Percentiles rank a stretch among this genome's conserved stretches.
Evolutionary conservation across 2,888 invertebrate species (phyloP).

Genomic region (Strigamia maritima): DNA sequence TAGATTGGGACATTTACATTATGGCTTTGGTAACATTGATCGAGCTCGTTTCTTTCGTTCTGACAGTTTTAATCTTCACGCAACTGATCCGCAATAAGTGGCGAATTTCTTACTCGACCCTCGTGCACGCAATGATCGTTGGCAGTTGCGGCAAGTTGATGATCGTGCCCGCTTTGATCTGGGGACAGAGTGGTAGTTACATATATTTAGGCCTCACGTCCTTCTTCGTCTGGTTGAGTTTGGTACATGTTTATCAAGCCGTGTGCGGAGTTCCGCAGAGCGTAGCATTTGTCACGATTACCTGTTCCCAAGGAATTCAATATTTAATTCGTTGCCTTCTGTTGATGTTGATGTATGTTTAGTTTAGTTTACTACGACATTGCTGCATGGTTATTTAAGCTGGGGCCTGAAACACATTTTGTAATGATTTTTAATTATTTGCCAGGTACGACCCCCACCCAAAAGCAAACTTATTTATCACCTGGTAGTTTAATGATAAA

Average conservation of each 20-base stretch:
- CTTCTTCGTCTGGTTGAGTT: slow-evolving; percentile 34
- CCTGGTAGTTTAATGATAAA: slow-evolving; percentile 26
- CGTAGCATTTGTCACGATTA: neutral
- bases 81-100: neutral
- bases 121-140: slow-evolving; percentile 38
- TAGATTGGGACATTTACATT: slow-evolving; percentile 42
- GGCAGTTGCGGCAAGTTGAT: slow-evolving; percentile 40
- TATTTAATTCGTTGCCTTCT: slow-evolving; percentile 1
- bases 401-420: neutral
- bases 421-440: neutral
- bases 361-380: neutral
- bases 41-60: slow-evolving; percentile 2
- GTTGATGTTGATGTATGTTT: slow-evolving; percentile 18
- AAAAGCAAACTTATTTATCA: slow-evolving; percentile 30
- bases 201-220: slow-evolving; percentile 39
- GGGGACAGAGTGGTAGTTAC: slow-evolving; percentile 36
- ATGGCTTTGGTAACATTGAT: slow-evolving; percentile 35
- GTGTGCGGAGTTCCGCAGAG: neutral
- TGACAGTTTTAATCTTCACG: neutral
- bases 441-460: neutral
- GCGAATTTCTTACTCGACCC: neutral
- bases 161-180: slow-evolving; percentile 40
- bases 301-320: neutral
- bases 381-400: no score
- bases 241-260: slow-evolving; percentile 18